Base-by-base conservation (phyloP, 92 coral and sea anemone genomes). In the Epizoanthus stellaris region DNA sequence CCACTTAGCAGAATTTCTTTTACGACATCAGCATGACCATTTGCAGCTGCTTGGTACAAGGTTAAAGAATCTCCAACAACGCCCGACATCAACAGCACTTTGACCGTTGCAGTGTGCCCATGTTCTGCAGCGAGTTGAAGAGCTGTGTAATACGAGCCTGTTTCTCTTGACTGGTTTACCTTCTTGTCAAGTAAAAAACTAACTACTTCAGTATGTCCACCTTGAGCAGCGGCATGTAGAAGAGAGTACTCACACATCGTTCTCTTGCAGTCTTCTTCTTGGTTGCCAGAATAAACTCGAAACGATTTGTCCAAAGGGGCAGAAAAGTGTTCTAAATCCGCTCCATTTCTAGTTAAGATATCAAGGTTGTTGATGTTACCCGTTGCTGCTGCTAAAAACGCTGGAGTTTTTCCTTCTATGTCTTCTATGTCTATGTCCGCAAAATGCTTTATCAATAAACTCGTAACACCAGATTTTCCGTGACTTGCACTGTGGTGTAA, bases 211-310 rank as follows among this genome's bases (percentile, higher is more conserved):
- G 84, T 11, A 36, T 89, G 85, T 6, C 92, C 92, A 52, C 84
- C 66, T 74, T 86, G 87, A n/a, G 90, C 57, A n/a, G 90, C 90
- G 13, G 90, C 80, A 16, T 86, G 87, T 42, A 89, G 76, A 54
- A 89, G 67, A 4, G 92, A 81, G 86, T 74, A 89, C 34, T n/a
- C 71, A 25, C 92, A 86, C 25, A 73, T 52, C 69, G 67, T 90
- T 39, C 90, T 60, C 62, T 82, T 90, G 52, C 92, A 88, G 43
- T 82, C 83, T 6, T 7, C 64, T 6, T 73, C 43, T 16, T 82
- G 84, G 76, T 88, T 53, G 30, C 16, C 10, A 11, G 87, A 34
- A 19, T 82, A 60, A 11, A 73, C 67, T 2, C 54, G 71, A 60
- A 65, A 64, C 23, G 67, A 68, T 34, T 13, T 60, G 16, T 82